Evolutionary conservation across 2,888 invertebrate genomes (phyloP), one percentile per base, ranked within the genome.

Genomic region (Harmothoe impar): DNA sequence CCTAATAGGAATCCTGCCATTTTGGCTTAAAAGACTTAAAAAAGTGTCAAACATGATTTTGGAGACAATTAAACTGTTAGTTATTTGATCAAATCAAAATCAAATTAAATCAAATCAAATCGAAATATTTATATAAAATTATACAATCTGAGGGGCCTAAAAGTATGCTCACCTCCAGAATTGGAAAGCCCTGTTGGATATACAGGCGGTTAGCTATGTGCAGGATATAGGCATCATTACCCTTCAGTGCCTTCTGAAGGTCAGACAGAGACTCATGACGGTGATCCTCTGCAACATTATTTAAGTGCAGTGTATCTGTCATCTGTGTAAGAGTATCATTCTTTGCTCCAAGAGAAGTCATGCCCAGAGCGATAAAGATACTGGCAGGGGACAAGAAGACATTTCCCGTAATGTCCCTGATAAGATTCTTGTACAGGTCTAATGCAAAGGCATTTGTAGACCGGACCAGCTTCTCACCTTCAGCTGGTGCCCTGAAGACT

Each of bases 381-480:
- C 96, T 95, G 91, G 95, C 93, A 0, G 96, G 96, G 0, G 96
- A 96, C 90, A 96, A 92, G 91, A 96, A 95, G 33, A 92, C 43
- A 84, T 92, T 92, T 1, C 29, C 84, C 20, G 7, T 43, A n/a
- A 88, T 68, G 20, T 35, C 52, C 0, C 52, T 25, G 7, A 43
- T 68, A 29, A 92, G 23, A 31, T 92, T 85, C 33, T 92, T 92
- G 89, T 91, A 93, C n/a, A 93, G 77, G 35, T 91, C 85, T 23
- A 90, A 29, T 7, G 91, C 91, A 88, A 92, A 92, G 0, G 56
- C 54, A 31, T 56, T 91, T 91, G 88, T 91, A 52, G 91, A 90
- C 17, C 35, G 17, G 29, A 89, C 85, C 62, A 91, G 54, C 17
- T 90, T 86, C 23, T 68, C 17, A 7, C 89, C 89, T 43, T 89